Evolutionary conservation across 2,797 vertebrate genomes (phyloP).

Genomic region (Dromococcyx pavoninus): DNA sequence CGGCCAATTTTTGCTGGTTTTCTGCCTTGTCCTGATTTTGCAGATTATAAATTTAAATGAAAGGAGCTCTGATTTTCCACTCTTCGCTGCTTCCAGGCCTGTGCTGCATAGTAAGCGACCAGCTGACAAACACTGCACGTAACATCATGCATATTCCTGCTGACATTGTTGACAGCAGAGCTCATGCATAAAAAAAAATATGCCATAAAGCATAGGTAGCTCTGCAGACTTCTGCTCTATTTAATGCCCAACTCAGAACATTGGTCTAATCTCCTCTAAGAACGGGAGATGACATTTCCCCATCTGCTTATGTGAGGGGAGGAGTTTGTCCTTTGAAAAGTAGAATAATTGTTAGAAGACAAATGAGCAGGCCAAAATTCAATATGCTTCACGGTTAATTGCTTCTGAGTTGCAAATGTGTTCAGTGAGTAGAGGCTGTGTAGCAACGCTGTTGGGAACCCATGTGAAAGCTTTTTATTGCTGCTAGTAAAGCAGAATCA

Average conservation of each 20-base stretch:
- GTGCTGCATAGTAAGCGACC: conserved; percentile 49
- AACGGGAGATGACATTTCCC: conserved; percentile 36
- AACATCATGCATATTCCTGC: conserved; percentile 52
- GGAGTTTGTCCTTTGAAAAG: conserved; percentile 35
- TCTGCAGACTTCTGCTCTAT: conserved; percentile 60
- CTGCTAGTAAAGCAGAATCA: neutral
- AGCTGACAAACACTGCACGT: conserved; percentile 15
- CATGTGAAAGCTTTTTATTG: neutral
- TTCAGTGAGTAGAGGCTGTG: neutral
- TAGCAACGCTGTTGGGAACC: neutral
- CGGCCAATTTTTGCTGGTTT: neutral
- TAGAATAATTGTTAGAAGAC: conserved; percentile 31
- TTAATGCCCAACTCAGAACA: conserved; percentile 40
- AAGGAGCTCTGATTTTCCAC: conserved; percentile 39
- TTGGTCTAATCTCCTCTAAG: conserved; percentile 41
- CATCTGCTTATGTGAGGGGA: conserved; percentile 18
- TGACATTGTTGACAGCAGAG: conserved; percentile 55
- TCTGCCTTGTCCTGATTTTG: conserved; percentile 1
- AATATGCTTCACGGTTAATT: conserved; percentile 7
- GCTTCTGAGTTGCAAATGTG: conserved; percentile 16
- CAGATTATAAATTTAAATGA: conserved; percentile 54
- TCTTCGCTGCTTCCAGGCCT: neutral
- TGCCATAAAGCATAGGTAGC: conserved; percentile 46
- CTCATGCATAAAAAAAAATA: conserved; percentile 54
- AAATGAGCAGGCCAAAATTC: conserved; percentile 14